A percentile compares a stretch with the other conserved stretches of the same genome.
These are phyloP conservation scores for Ciconia stormi DNA, from an alignment of 2,113 vertebrate species.

Conservation along the genomic window DNA sequence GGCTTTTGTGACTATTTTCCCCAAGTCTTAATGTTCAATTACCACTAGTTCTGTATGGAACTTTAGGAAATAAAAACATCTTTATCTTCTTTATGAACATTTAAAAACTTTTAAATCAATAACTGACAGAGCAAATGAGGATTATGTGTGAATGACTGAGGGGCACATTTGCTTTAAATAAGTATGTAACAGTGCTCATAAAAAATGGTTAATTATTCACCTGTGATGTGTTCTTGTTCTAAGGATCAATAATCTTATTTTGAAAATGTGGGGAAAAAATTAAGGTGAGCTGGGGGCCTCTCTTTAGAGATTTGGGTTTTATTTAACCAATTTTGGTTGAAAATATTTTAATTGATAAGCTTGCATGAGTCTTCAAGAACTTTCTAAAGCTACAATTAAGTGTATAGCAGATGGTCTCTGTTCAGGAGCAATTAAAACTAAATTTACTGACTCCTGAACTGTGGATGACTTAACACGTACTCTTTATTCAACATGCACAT, in stretches of 20 bases:
- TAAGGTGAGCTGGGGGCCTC: not conserved
- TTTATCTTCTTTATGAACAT: not conserved
- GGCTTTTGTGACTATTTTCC: not conserved
- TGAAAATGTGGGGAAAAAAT: not conserved
- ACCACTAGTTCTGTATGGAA: not conserved
- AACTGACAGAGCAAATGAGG: not conserved
- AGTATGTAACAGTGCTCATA: not conserved
- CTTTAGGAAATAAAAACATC: not conserved
- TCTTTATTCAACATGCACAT: not conserved
- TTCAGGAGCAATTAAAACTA: constrained; percentile 49
- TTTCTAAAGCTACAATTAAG: constrained; percentile 11
- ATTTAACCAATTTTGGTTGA: not conserved
- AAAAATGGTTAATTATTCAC: not conserved
- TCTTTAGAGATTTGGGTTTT: not conserved
- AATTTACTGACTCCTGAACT: constrained; percentile 44
- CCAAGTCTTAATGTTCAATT: not conserved
- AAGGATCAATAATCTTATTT: not conserved
- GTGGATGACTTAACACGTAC: not conserved
- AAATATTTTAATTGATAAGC: not conserved
- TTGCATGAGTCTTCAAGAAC: not conserved
- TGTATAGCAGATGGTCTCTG: constrained; percentile 24
- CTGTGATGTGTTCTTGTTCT: not conserved
- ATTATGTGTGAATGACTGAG: not conserved
- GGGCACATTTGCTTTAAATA: not conserved
- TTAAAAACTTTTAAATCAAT: not conserved